Evolutionary conservation across 2,113 vertebrate genomes (phyloP), one percentile per base, ranked within the genome.

Genomic region (Microtus oregoni): DNA sequence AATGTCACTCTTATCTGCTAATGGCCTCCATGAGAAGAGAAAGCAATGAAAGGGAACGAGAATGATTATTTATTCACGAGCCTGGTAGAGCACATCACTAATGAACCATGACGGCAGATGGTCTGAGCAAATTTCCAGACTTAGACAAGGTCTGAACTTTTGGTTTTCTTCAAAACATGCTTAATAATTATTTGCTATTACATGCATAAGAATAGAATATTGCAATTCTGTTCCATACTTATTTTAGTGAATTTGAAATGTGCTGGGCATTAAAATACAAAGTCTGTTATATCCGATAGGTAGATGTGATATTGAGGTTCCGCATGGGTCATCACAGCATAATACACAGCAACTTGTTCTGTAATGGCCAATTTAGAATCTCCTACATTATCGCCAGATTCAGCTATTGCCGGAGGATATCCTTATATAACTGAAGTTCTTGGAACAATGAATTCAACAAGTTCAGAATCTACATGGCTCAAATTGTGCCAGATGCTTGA

Each of bases 1-100:
- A 97, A 97, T 97, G 96, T 92, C 94, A 95, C 95, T 97, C 91
- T 97, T 97, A 98, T 97, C 82, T 97, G 65, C 79, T 97, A 98
- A 96, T 97, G 91, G 95, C 38, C 38, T 97, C 82, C 83, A 86
- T 63, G 93, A 94, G 86, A 63, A 86, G 55, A n/a, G 93, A 72
- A 96, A 85, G 68, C 75, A 95, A 88, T 88, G 86, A 94, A 89
- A 96, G 24, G 44, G 65, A 96, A 95, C 91, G 55, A 72, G 81
- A 93, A 91, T 95, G 47, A 96, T 94, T 94, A 96, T 95, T 95
- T 98, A 93, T 96, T 91, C 94, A 97, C 50, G 41, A 90, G 38
- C 24, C 70, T 92, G 15, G 82, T 52, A 92, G 89, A 95, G 86
- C 73, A 90, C 50, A 83, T 95, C 52, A 86, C 68, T 94, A 95